phyloP scores from a whole-genome alignment of 2,888 invertebrate species.

The Protophormia terraenovae region DNA sequence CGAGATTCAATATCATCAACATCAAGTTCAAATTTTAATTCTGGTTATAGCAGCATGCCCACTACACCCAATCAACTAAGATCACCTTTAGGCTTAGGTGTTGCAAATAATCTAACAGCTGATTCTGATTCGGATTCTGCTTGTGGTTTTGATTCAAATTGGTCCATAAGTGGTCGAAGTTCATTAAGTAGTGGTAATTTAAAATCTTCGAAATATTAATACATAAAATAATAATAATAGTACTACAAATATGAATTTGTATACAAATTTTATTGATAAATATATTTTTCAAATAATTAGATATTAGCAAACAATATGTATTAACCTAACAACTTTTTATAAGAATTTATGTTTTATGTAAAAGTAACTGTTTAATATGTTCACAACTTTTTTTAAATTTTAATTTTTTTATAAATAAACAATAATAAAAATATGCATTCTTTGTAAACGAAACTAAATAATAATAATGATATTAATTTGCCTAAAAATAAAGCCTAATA shows the following conservation, averaged over 20 bases:
- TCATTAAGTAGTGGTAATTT: slow-evolving; percentile 71
- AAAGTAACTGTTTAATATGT: too few species aligned
- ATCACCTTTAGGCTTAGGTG: slow-evolving; percentile 75
- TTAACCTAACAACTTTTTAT: not conserved
- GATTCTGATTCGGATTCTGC: slow-evolving; percentile 95
- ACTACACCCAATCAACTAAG: slow-evolving; percentile 86
- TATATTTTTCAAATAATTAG: not conserved
- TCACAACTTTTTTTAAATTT: too few species aligned
- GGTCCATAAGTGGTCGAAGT: slow-evolving; percentile 82
- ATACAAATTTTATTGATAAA: not conserved
- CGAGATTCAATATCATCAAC: slow-evolving; percentile 77
- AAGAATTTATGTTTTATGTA: not conserved
- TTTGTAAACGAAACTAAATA: not conserved
- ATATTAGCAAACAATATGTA: not conserved
- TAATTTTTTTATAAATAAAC: not conserved
- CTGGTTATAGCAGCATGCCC: slow-evolving; percentile 84
- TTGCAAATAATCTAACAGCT: slow-evolving; percentile 66
- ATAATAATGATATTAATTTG: too few species aligned
- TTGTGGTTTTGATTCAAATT: slow-evolving; percentile 91
- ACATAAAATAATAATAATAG: not conserved
- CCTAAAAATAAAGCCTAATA: too few species aligned
- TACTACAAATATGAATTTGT: slow-evolving; percentile 31
- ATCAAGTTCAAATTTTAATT: slow-evolving; percentile 76
- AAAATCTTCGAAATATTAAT: slow-evolving; percentile 69
- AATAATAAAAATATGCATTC: not conserved